phyloP scores from a whole-genome alignment of 92 coral and sea anemone species.

The Hydrozoanthus gracilis region DNA sequence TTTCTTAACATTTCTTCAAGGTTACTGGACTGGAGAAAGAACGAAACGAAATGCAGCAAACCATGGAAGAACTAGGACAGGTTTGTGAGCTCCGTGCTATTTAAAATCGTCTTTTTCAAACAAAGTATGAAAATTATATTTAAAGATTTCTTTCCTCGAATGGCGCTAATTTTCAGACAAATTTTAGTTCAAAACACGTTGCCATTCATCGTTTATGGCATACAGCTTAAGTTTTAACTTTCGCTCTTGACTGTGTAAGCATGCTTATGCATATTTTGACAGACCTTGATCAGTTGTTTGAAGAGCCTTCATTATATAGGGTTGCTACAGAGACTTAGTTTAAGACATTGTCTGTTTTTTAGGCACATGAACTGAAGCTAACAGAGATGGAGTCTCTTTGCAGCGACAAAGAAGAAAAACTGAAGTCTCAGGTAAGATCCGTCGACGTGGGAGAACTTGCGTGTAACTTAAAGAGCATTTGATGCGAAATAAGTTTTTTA shows the following conservation, averaged over 20 bases:
- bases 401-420: conserved; percentile 61
- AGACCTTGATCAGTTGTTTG: not conserved
- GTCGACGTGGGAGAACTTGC: too few species aligned
- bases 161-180: too few species aligned
- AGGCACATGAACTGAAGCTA: conserved; percentile 75
- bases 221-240: too few species aligned
- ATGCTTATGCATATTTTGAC: too few species aligned
- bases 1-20: not conserved
- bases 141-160: too few species aligned
- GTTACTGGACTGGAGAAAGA: conserved; percentile 62
- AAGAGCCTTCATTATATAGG: not conserved
- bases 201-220: too few species aligned
- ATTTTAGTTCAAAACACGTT: too few species aligned
- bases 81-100: conserved; percentile 33
- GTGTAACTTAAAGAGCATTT: too few species aligned
- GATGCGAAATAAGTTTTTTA: too few species aligned
- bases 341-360: not conserved
- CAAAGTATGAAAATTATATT: too few species aligned
- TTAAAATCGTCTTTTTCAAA: too few species aligned
- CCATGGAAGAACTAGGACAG: conserved; percentile 79
- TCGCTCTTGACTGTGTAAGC: too few species aligned
- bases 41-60: conserved; percentile 60
- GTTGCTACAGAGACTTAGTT: not conserved
- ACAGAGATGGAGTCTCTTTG: conserved; percentile 64
- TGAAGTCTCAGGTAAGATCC: conserved; percentile 44